Conservation (phyloP, 92 coral and sea anemone species). For the Metridium senile region DNA sequence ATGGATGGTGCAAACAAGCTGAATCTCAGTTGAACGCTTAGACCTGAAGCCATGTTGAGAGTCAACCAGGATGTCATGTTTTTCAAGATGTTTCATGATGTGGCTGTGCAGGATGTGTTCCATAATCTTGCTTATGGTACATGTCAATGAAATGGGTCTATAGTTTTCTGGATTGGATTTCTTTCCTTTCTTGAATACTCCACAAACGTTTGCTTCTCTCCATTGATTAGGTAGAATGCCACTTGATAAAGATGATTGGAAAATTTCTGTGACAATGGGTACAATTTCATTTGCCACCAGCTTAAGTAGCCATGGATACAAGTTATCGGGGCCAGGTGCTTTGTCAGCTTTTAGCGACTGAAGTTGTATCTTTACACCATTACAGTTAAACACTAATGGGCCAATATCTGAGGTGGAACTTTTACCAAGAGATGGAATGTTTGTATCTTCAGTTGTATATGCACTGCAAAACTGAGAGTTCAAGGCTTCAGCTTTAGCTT, state of each 20-base stretch:
- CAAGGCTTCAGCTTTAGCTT: constrained; percentile 21
- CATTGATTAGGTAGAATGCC: constrained; percentile 44
- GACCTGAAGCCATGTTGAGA: constrained; percentile 62
- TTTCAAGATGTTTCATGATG: constrained; percentile 50
- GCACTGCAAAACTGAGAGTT: constrained; percentile 51
- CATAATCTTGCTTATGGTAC: constrained; percentile 35
- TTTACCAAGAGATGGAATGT: constrained; percentile 20
- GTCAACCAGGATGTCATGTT: constrained; percentile 43
- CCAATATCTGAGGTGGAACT: constrained; percentile 35
- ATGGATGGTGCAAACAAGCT: constrained; percentile 44
- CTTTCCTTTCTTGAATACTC: constrained; percentile 47
- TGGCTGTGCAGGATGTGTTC: constrained; percentile 55
- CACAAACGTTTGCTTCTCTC: constrained; percentile 53
- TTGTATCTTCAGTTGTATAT: constrained; percentile 45
- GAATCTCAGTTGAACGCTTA: constrained; percentile 44
- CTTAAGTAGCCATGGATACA: constrained; percentile 55
- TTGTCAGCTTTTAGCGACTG: constrained; percentile 14
- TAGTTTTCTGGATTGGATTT: constrained; percentile 48
- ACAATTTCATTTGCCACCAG: constrained; percentile 18
- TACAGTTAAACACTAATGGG: constrained; percentile 21
- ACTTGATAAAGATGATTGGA: constrained; percentile 26
- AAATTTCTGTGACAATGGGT: constrained; percentile 30
- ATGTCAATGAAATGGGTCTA: constrained; percentile 54
- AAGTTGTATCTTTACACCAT: constrained; percentile 42
- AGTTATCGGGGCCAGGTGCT: constrained; percentile 20